These are phyloP conservation scores for Podarcis lilfordi DNA, from an alignment of 2,797 vertebrate species.

Conservation along the genomic window DNA sequence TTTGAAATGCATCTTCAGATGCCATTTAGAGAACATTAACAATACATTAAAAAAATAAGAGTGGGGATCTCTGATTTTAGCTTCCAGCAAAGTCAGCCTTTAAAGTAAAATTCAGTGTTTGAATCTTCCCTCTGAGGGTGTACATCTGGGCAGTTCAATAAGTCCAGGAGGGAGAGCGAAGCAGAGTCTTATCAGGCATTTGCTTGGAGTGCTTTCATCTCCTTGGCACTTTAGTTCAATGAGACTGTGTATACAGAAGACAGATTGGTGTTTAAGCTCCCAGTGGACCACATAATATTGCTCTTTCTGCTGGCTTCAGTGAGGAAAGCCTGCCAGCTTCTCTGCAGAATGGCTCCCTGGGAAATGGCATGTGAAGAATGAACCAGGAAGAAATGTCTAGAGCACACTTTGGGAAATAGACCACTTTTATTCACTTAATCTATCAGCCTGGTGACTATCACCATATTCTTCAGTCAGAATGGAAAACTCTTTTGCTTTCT, in stretches of 20 bases:
- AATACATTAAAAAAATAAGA: slow-evolving; percentile 60
- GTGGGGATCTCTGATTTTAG: slow-evolving; percentile 58
- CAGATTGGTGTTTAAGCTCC: slow-evolving; percentile 53
- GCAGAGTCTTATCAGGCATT: slow-evolving; percentile 44
- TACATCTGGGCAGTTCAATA: slow-evolving; percentile 51
- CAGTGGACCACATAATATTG: slow-evolving; percentile 36
- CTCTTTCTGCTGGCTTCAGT: slow-evolving; percentile 60
- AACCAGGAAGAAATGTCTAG: slow-evolving; percentile 58
- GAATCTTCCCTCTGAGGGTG: slow-evolving; percentile 49
- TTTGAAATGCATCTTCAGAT: slow-evolving; percentile 71
- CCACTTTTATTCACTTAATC: slow-evolving; percentile 46
- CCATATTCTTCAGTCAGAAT: background rate
- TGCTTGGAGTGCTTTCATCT: slow-evolving; percentile 47
- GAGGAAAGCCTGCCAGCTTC: slow-evolving; percentile 57
- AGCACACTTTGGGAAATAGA: slow-evolving; percentile 39
- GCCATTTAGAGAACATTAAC: slow-evolving; percentile 66
- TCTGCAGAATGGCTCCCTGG: slow-evolving; percentile 61
- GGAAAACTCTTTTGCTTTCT: background rate
- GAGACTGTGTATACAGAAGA: slow-evolving; percentile 51
- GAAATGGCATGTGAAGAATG: slow-evolving; percentile 63
- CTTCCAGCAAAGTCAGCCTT: slow-evolving; percentile 64
- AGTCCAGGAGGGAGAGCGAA: slow-evolving; percentile 29
- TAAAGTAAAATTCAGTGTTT: slow-evolving; percentile 63
- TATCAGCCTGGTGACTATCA: slow-evolving; percentile 34
- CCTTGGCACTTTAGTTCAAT: slow-evolving; percentile 42